Conservation (phyloP, 2,113 vertebrate species). For the Entomyzon cyanotis region DNA sequence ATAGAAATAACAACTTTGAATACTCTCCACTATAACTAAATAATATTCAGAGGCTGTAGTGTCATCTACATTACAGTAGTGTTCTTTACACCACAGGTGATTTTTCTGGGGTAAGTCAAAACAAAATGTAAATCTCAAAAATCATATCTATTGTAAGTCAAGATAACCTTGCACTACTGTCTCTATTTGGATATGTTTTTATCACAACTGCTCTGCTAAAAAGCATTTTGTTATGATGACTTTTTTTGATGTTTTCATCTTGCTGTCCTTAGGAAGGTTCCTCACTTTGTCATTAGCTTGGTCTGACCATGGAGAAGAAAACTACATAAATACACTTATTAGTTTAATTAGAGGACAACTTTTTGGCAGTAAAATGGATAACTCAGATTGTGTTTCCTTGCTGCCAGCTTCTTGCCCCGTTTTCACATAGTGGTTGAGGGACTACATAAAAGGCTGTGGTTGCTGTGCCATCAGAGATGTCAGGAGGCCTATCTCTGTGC, state of each 20-base stretch:
- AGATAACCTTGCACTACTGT: neutral
- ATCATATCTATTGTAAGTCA: neutral
- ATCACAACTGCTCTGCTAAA: neutral
- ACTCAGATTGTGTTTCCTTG: neutral
- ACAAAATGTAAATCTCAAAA: neutral
- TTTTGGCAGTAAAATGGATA: neutral
- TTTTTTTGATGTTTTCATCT: neutral
- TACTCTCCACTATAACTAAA: neutral
- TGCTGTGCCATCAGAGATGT: accelerated
- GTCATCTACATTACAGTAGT: neutral
- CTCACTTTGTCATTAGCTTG: neutral
- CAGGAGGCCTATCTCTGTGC: neutral
- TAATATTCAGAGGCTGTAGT: neutral
- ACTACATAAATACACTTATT: neutral
- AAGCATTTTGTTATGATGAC: neutral
- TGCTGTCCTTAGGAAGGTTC: neutral
- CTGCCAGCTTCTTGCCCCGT: neutral
- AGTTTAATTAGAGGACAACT: neutral
- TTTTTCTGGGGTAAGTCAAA: neutral
- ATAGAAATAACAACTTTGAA: neutral
- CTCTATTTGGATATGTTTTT: neutral
- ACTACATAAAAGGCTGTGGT: neutral
- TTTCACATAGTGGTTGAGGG: neutral
- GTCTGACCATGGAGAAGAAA: neutral
- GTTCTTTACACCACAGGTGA: neutral